Base-by-base conservation (phyloP, 2,113 vertebrate species). In the Pelobates fuscus region DNA sequence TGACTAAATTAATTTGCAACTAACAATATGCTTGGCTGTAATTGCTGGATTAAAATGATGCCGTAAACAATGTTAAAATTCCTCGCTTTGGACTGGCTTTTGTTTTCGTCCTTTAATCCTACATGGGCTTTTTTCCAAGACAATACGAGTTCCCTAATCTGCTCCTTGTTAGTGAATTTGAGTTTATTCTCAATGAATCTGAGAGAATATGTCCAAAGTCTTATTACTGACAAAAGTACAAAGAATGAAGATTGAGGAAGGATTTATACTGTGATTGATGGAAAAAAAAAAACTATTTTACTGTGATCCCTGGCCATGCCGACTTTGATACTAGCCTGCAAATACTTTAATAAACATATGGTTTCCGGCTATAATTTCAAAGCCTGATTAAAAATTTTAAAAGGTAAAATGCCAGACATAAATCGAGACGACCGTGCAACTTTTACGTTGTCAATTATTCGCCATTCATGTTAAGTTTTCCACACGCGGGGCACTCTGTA, bases 61-160 rank as follows among this genome's bases (percentile, higher is more conserved):
- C 61, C 60, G 46, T 71, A 68, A 82, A 41, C 29, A 74, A 72
- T 65, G 81, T 79, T 77, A 81, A 1, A 70, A 32, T 72, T 77
- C 20, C 80, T 83, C 69, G 18, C 30, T 18, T 80, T 78, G 37
- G 41, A 71, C 68, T 69, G 77, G 58, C 82, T 23, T 23, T 0
- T 52, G 58, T 77, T 64, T 55, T 68, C 11, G 25, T 29, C 57
- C 32, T 61, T 43, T 70, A 59, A 70, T 44, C 32, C 30, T 27
- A 24, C 27, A 12, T 44, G 68, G 68, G 68, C 69, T 5, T 15
- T 27, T 41, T 46, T 82, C 83, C 8, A 63, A 43, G 3, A 49
- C 80, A 81, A 79, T 80, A 43, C 79, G 52, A 60, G 43, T 61
- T 81, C n/a, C 59, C 77, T n/a, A 44, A 77, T 58, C 18, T 78